These are phyloP conservation scores for Strongylocentrotus purpuratus DNA, from an alignment of 35 echinoderm and acorn worm species.

Conservation along the genomic window DNA sequence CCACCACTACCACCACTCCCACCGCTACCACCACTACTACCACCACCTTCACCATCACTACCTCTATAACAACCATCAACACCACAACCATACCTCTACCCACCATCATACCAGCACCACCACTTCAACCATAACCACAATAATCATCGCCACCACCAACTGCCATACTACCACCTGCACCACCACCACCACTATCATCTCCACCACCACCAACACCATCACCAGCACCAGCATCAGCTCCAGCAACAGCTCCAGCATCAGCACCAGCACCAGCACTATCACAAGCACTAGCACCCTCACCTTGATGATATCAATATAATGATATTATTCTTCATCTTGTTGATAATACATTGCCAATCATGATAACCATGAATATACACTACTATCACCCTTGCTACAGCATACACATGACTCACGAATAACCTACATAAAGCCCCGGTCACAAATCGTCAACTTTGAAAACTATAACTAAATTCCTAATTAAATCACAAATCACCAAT, in stretches of 20 bases:
- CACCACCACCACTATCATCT: background rate
- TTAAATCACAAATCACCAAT: no score
- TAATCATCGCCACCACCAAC: background rate
- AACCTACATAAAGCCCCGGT: background rate
- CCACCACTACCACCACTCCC: no score
- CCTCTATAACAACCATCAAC: no score
- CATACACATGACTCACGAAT: background rate
- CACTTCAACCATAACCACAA: background rate
- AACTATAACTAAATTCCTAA: no score
- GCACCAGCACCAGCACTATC: background rate
- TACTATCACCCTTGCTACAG: background rate
- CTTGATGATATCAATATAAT: background rate
- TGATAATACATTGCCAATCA: background rate
- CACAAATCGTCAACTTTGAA: no score
- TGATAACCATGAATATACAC: background rate
- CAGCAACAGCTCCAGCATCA: background rate
- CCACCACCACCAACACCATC: background rate
- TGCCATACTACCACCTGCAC: background rate
- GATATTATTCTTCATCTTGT: background rate
- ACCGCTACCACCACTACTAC: no score
- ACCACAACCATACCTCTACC: no score
- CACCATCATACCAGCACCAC: background rate
- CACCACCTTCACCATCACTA: no score
- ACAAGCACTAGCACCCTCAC: background rate
- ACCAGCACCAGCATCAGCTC: background rate